These are phyloP conservation scores for Charadrius vociferus DNA, from an alignment of 2,113 vertebrate species.

Conservation along the genomic window DNA sequence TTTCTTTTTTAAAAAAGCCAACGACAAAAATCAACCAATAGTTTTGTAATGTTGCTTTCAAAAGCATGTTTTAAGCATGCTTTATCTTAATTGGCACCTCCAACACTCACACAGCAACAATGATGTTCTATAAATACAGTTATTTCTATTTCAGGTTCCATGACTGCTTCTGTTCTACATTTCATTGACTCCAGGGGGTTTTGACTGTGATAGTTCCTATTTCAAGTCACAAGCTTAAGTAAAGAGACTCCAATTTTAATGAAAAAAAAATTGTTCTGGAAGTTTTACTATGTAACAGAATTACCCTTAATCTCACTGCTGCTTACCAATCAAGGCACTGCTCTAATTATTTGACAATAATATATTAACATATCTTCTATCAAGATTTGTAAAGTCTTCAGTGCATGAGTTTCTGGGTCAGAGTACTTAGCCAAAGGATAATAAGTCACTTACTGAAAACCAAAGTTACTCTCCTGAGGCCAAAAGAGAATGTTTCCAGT, in stretches of 20 bases:
- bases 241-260: background rate
- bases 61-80: background rate
- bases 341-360: background rate
- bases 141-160: background rate
- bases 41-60: background rate
- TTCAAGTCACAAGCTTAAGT: background rate
- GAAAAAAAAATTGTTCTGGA: background rate
- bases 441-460: background rate
- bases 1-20: background rate
- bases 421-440: background rate
- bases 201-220: background rate
- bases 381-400: background rate
- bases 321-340: background rate
- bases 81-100: background rate
- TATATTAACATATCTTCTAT: too few relatives aligned
- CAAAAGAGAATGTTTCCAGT: background rate
- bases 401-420: background rate
- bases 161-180: background rate
- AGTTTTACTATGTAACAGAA: background rate
- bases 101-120: background rate
- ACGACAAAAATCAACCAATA: background rate
- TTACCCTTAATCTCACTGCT: background rate
- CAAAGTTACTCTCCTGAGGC: background rate
- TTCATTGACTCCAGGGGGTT: background rate
- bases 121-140: background rate